These are phyloP conservation scores for Squalus acanthias DNA, from an alignment of 2,797 vertebrate species.

Conservation along the genomic window DNA sequence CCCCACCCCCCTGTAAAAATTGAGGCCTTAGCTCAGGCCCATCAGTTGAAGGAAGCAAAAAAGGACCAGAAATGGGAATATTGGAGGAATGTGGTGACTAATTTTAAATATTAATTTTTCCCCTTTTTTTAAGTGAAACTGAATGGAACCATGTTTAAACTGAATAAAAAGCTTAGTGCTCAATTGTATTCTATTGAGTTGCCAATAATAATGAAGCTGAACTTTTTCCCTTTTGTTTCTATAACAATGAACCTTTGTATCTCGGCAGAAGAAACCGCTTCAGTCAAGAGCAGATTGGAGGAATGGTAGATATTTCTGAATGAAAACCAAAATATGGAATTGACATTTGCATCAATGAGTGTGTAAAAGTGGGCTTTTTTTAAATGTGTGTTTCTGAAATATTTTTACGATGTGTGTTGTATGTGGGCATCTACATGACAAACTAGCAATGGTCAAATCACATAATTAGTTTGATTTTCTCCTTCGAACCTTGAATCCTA, in stretches of 20 bases:
- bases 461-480: neutral
- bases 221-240: neutral
- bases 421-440: neutral
- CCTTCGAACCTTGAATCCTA: neutral
- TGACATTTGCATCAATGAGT: neutral
- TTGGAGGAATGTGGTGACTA: neutral
- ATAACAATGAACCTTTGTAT: neutral
- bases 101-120: neutral
- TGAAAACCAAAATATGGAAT: slow-evolving; percentile 7
- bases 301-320: neutral
- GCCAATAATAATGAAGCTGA: neutral
- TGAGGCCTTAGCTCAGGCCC: neutral
- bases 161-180: neutral
- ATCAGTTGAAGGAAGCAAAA: neutral
- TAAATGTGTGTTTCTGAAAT: neutral
- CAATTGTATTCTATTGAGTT: neutral
- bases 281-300: neutral
- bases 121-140: neutral
- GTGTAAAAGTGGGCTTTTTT: neutral
- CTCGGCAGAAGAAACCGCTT: neutral
- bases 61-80: neutral
- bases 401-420: slow-evolving; percentile 19
- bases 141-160: neutral
- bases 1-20: neutral
- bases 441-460: neutral